Percentiles rank a stretch among this genome's conserved stretches.
Evolutionary conservation across 2,888 invertebrate species (phyloP).

Genomic region (Notocelia uddmanniana): DNA sequence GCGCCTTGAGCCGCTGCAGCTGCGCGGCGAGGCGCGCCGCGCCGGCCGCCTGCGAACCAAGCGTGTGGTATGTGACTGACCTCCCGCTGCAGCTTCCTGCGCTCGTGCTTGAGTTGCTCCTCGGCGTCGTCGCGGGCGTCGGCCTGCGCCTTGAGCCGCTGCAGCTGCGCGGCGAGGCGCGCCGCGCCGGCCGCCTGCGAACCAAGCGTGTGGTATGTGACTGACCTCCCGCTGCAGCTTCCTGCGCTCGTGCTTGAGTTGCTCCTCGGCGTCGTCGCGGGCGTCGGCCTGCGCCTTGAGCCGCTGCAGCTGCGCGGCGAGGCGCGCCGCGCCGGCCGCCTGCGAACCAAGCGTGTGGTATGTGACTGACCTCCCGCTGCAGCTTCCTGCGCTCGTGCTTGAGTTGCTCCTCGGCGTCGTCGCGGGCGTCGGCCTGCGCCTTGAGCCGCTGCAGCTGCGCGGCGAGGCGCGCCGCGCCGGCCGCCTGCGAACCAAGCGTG

Average conservation of each 20-base stretch:
- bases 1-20: slow-evolving; percentile 8
- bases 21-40: too few relatives aligned
- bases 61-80: too few relatives aligned
- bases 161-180: slow-evolving; percentile 88
- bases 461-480: too few relatives aligned
- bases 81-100: slow-evolving; percentile 93
- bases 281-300: slow-evolving; percentile 97
- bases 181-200: background rate
- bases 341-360: slow-evolving; percentile 98
- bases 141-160: slow-evolving; percentile 81
- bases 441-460: slow-evolving; percentile 7
- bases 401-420: background rate
- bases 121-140: background rate
- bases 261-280: slow-evolving; percentile 97
- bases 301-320: slow-evolving; percentile 98
- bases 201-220: too few relatives aligned
- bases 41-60: too few relatives aligned
- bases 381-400: background rate
- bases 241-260: slow-evolving; percentile 94
- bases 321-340: slow-evolving; percentile 96
- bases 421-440: slow-evolving; percentile 11
- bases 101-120: slow-evolving; percentile 91
- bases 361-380: slow-evolving; percentile 80
- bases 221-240: too few relatives aligned
- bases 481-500: too few relatives aligned